These are phyloP conservation scores for Drosophila paucipuncta DNA, from an alignment of 2,888 invertebrate genomes.

Conservation along the genomic window DNA sequence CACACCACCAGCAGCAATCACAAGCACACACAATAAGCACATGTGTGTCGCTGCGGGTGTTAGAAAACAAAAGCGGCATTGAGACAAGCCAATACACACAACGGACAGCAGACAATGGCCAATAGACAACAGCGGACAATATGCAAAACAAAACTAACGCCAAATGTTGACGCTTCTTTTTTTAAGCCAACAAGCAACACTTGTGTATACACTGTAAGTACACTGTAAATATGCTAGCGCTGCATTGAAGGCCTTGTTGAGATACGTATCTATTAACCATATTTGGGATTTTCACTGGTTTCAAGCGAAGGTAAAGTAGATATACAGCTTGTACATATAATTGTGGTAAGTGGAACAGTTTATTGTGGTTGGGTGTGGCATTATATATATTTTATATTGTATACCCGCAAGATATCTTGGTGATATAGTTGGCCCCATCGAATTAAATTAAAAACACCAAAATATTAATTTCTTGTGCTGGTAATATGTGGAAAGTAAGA, in stretches of 20 bases:
- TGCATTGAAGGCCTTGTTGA: neutral
- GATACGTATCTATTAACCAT: conserved; percentile 3
- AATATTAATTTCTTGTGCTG: no score
- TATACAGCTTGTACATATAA: neutral
- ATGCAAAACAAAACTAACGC: conserved; percentile 75
- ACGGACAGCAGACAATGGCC: conserved; percentile 5
- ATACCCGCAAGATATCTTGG: neutral
- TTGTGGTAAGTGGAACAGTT: neutral
- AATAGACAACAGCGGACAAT: conserved; percentile 48
- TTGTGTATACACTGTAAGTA: conserved; percentile 23
- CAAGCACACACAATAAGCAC: conserved; percentile 15
- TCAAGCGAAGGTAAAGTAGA: neutral
- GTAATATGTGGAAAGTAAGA: neutral
- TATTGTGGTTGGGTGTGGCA: neutral
- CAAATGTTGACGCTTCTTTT: conserved; percentile 60
- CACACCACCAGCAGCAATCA: conserved; percentile 4
- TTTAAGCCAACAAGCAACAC: conserved; percentile 38
- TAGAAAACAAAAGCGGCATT: conserved; percentile 76
- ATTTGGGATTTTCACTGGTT: neutral
- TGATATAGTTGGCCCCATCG: neutral
- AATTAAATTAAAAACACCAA: neutral
- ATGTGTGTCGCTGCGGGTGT: conserved; percentile 78
- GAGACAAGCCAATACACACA: conserved; percentile 59
- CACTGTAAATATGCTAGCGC: conserved; percentile 39
- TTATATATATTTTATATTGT: neutral